Conservation (phyloP, 2,888 invertebrate genomes). For the Thumatha senex region DNA sequence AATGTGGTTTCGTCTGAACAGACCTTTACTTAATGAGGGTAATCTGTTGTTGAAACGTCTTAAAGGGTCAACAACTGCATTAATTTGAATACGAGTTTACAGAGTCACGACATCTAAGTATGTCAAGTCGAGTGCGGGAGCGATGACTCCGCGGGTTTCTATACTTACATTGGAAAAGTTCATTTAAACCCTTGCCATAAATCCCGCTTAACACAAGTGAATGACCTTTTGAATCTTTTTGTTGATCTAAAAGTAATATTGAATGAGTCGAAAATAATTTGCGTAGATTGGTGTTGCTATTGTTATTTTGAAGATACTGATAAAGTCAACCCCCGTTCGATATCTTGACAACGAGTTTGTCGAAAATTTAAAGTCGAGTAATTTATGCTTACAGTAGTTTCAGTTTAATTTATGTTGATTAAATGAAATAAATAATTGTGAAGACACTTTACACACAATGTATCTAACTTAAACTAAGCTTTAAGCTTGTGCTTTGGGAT, state of each 20-base stretch:
- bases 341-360: background rate
- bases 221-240: background rate
- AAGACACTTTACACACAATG: no score
- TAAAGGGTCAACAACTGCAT: constrained; percentile 8
- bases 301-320: background rate
- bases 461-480: no score
- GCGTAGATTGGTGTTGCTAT: background rate
- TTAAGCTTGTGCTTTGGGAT: no score
- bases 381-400: background rate
- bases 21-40: background rate
- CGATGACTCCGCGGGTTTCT: constrained; percentile 22
- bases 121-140: constrained; percentile 22
- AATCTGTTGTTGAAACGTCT: background rate
- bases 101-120: constrained; percentile 15
- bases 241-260: background rate
- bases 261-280: background rate
- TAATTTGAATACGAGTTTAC: constrained; percentile 22
- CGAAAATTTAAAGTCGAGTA: background rate
- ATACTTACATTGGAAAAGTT: background rate
- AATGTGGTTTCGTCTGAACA: background rate
- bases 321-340: background rate
- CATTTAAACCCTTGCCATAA: constrained; percentile 13
- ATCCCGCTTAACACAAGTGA: constrained; percentile 3
- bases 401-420: background rate
- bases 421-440: no score